These are phyloP conservation scores for Paralichthys olivaceus DNA, from an alignment of 2,113 vertebrate genomes.

Conservation along the genomic window DNA sequence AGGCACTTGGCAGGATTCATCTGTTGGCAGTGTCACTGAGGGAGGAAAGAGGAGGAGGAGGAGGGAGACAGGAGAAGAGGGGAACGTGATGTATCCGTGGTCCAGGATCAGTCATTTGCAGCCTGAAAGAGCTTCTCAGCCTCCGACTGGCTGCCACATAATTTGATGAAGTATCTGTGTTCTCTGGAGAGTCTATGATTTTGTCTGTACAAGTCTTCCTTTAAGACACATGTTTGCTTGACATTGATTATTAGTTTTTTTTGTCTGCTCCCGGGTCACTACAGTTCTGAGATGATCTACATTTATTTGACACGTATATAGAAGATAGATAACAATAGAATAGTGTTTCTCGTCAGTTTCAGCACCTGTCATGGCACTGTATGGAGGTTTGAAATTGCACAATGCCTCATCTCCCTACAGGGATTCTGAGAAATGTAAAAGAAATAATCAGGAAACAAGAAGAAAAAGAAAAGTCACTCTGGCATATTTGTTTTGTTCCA, in stretches of 20 bases:
- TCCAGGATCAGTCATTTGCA: conserved; percentile 69
- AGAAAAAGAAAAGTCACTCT: not conserved
- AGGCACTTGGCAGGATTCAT: conserved; percentile 72
- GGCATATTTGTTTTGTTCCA: conserved; percentile 13
- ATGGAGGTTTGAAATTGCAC: not conserved
- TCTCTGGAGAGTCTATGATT: conserved; percentile 40
- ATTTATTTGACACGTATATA: not conserved
- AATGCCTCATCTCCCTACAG: not conserved
- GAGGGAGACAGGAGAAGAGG: conserved; percentile 35
- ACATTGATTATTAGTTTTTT: not conserved
- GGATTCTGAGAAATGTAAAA: not conserved
- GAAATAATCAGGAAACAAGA: conserved; percentile 15
- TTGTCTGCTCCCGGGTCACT: not conserved
- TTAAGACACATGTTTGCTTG: not conserved
- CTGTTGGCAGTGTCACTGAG: conserved; percentile 72
- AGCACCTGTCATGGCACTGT: not conserved
- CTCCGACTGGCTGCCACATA: conserved; percentile 41
- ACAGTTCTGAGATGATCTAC: not conserved
- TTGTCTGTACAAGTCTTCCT: conserved; percentile 12
- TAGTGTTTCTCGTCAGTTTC: not conserved
- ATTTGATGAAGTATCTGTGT: conserved; percentile 53
- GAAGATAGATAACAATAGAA: not conserved
- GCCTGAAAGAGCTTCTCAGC: conserved; percentile 59
- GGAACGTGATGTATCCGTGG: conserved; percentile 52
- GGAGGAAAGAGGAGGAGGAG: conserved; percentile 39